Base-by-base conservation (phyloP, 2,797 vertebrate genomes). In the Sternotherus odoratus region DNA sequence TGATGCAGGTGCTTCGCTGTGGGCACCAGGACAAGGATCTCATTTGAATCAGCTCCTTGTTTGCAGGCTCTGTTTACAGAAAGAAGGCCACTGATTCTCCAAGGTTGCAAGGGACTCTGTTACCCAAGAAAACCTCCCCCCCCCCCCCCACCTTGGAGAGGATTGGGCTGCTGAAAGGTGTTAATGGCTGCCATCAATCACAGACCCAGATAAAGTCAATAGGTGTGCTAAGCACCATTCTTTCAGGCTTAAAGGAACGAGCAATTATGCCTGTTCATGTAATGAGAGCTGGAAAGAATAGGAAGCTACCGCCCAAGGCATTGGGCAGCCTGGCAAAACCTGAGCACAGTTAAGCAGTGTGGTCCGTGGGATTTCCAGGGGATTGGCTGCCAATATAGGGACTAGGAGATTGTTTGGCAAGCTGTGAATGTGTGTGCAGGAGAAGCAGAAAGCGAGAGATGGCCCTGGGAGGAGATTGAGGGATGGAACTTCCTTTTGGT, bases 121-220 rank as follows among this genome's bases (percentile, higher is more conserved):
- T 85, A 56, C 49, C 48, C 77, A 84, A 36, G 23, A 79, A 69
- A 69, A 69, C 19, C 63, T 69, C n/a, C 60, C 84, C 33, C 80
- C 30, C 1, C 6, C 23, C 30, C 0, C n/a, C n/a, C n/a, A n/a
- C 33, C 5, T 3, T 0, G 0, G 4, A 36, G 17, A 48, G 24
- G 77, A 54, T 7, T 75, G 39, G 46, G 39, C 8, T 75, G 43
- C 43, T 46, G 43, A 24, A 75, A 46, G 69, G 23, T 0, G 6
- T 50, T 0, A 16, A 36, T 23, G 66, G 19, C 17, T 23, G 53
- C 49, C 63, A 36, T 17, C 4, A 0, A 6, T 15, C n/a, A 50
- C 26, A 72, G 53, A 54, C 15, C 2, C 43, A 82, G 24, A 30
- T 66, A 50, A 82, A 0, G 1, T 82, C 72, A 46, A 82, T 39